Evolutionary conservation across 2,888 invertebrate species (phyloP), one percentile per base, ranked within the genome.

Genomic region (Cheilosia scutellata): DNA sequence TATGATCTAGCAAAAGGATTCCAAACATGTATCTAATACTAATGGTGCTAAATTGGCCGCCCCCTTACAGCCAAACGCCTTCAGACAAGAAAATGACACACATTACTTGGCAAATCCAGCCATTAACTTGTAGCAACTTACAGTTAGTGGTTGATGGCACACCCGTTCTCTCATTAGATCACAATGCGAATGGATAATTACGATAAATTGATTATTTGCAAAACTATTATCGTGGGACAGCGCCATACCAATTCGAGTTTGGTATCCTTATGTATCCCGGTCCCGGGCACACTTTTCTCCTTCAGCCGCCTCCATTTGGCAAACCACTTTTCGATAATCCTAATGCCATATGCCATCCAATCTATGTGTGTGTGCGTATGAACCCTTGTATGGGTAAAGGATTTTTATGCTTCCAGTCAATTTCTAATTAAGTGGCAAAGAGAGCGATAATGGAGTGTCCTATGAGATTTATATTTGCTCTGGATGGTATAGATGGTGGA

Each of bases 171-270:
- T 49, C 49, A 58, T 47, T 68, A 58, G 65, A 71, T 80, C 57
- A 71, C 70, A 86, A 76, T 80, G 65, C 75, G 66, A 82, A 82
- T 76, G 86, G 80, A 86, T 86, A 86, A 86, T 86, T 82, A 71
- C 86, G 86, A 86, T 86, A 80, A 86, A 86, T 86, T 86, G 86
- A 86, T 86, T 82, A 86, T 86, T 86, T 86, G 86, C 72, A 72
- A 86, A 86, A 80, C 86, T 86, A 82, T 86, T 77, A 76, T 65
- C 72, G 72, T 27, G 72, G 66, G 82, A 82, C 76, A 78, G 63
- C 20, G 20, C 37, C 58, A n/a, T 25, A 68, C 66, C 71, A 77
- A 65, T 65, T 75, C 63, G 33, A 62, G 53, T 37, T 57, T 29
- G 60, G 60, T 60, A 63, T 75, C 53, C 44, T 37, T 57, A 33